Evolutionary conservation across 2,888 invertebrate genomes (phyloP).

Genomic region (Gonocerus acuteangulatus): DNA sequence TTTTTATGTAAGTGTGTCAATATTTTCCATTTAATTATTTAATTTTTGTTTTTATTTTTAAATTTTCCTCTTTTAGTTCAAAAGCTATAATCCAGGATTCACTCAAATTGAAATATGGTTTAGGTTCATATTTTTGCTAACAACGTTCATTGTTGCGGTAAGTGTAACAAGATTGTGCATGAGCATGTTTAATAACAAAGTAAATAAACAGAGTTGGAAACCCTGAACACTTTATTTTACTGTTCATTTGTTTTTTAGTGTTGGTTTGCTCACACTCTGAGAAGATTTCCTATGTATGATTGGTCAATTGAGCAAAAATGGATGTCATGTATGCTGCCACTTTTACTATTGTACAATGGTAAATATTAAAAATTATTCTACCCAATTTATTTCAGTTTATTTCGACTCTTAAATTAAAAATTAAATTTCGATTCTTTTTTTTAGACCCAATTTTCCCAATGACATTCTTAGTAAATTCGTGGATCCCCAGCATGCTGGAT

Average conservation of each 20-base stretch:
- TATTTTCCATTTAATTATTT: background rate
- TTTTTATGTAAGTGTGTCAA: constrained; percentile 65
- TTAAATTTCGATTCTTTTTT: constrained; percentile 38
- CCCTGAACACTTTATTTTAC: too few species aligned
- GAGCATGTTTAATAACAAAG: too few species aligned
- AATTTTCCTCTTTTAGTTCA: constrained; percentile 58
- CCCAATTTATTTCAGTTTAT: background rate
- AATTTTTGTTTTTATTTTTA: background rate
- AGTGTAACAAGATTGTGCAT: too few species aligned
- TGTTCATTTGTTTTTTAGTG: constrained; percentile 54
- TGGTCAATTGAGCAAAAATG: constrained; percentile 98
- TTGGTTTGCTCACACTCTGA: constrained; percentile 82
- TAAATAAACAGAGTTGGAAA: too few species aligned
- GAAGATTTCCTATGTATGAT: constrained; percentile 79
- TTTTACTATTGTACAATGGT: constrained; percentile 88
- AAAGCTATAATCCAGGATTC: constrained; percentile 91
- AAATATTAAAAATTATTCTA: constrained; percentile 43
- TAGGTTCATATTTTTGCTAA: constrained; percentile 80
- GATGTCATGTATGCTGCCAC: constrained; percentile 79
- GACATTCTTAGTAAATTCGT: constrained; percentile 78
- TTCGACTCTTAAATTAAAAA: background rate
- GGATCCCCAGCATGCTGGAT: constrained; percentile 87
- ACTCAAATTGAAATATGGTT: constrained; percentile 98
- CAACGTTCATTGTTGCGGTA: constrained; percentile 80
- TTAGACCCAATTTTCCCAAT: constrained; percentile 90